phyloP scores from a whole-genome alignment of 2,888 invertebrate genomes.

The Byasa hedistus region DNA sequence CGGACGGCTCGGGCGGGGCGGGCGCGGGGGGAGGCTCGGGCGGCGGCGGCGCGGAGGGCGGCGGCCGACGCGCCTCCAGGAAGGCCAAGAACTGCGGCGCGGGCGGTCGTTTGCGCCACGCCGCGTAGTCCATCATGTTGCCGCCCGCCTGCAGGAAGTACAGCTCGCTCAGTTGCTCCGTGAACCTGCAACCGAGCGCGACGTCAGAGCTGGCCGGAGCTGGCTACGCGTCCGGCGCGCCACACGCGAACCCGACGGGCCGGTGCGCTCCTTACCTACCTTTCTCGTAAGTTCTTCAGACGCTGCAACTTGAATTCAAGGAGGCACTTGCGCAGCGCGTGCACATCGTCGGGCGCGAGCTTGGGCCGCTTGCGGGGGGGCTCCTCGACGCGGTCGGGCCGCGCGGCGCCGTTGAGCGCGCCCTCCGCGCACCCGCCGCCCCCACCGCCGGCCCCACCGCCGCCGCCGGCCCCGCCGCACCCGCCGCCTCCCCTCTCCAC shows the following conservation, averaged over 20 bases:
- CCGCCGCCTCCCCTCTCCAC: constrained; percentile 54
- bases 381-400: constrained; percentile 42
- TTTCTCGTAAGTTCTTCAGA: constrained; percentile 84
- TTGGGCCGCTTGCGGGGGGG: constrained; percentile 61
- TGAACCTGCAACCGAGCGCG: constrained; percentile 73
- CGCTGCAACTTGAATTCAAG: constrained; percentile 86
- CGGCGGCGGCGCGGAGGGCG: constrained; percentile 77
- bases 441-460: constrained; percentile 41
- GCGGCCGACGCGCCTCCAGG: constrained; percentile 85
- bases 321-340: constrained; percentile 82
- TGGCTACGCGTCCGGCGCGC: constrained; percentile 30
- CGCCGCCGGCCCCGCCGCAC: constrained; percentile 41
- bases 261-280: constrained; percentile 48
- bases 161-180: constrained; percentile 89
- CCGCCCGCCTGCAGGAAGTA: constrained; percentile 93
- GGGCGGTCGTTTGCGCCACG: constrained; percentile 90
- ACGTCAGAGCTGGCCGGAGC: constrained; percentile 34
- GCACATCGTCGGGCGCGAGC: constrained; percentile 46
- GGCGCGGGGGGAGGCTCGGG: constrained; percentile 81
- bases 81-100: constrained; percentile 87
- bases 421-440: constrained; percentile 41
- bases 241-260: not conserved
- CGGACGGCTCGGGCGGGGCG: constrained; percentile 81
- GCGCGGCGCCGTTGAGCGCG: constrained; percentile 46
- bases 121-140: constrained; percentile 92